Percentiles rank a stretch among this genome's conserved stretches.
Conservation (phyloP, 2,113 vertebrate genomes). For the Sinocyclocheilus grahami region DNA sequence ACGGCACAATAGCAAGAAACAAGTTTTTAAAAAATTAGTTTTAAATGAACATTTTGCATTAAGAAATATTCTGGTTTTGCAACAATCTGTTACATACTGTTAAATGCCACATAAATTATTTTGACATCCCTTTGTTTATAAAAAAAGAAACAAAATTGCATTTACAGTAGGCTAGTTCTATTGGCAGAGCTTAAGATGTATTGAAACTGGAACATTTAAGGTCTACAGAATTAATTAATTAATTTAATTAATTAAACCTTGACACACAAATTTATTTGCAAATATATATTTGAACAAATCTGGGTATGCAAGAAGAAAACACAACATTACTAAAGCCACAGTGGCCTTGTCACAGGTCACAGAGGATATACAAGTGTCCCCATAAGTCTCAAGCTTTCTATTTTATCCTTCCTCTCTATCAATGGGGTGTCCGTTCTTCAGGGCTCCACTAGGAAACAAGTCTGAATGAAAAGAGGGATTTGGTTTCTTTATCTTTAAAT, state of each 20-base stretch:
- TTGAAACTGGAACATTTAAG: not conserved
- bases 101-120: not conserved
- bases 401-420: not conserved
- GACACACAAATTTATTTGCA: not conserved
- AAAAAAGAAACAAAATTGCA: not conserved
- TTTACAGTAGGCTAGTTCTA: not conserved
- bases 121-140: not conserved
- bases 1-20: not conserved
- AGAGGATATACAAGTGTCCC: not conserved
- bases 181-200: not conserved
- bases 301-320: not conserved
- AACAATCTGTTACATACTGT: not conserved
- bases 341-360: not conserved
- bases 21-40: not conserved
- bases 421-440: not conserved
- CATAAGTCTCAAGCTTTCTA: not conserved
- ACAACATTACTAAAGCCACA: not conserved
- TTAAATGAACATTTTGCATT: not conserved
- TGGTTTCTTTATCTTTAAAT: constrained; percentile 7
- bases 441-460: not conserved
- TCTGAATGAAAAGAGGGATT: constrained; percentile 17
- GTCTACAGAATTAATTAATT: not conserved
- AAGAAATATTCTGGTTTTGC: not conserved
- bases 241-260: not conserved
- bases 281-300: not conserved